Percentiles rank a stretch among this genome's conserved stretches.
These are phyloP conservation scores for Taurulus bubalis DNA, from an alignment of 2,113 vertebrate genomes.

Conservation along the genomic window DNA sequence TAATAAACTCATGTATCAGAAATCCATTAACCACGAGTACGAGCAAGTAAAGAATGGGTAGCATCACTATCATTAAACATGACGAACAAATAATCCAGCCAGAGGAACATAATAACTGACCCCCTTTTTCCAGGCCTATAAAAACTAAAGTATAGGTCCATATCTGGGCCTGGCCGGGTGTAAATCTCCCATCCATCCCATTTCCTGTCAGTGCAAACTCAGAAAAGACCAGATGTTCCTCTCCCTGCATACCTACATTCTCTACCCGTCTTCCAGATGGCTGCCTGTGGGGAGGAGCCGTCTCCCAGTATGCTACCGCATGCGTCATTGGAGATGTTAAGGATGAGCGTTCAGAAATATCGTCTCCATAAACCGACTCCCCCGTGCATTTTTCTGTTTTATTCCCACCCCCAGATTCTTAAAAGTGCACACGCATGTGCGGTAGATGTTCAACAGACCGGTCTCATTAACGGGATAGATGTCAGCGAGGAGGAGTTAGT, in stretches of 20 bases:
- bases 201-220: slow-evolving; percentile 51
- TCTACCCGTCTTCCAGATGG: slow-evolving; percentile 69
- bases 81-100: slow-evolving; percentile 40
- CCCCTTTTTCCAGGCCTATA: slow-evolving; percentile 23
- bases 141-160: slow-evolving; percentile 44
- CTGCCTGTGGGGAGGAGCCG: slow-evolving; percentile 55
- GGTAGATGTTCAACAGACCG: neutral
- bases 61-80: slow-evolving; percentile 13
- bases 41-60: slow-evolving; percentile 7
- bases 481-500: slow-evolving; percentile 14
- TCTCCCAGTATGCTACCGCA: slow-evolving; percentile 47
- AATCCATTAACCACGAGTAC: slow-evolving; percentile 37
- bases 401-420: neutral
- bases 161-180: slow-evolving; percentile 39
- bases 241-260: slow-evolving; percentile 62
- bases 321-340: slow-evolving; percentile 29
- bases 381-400: neutral
- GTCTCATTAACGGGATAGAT: neutral
- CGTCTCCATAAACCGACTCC: neutral
- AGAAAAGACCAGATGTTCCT: slow-evolving; percentile 74
- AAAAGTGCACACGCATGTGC: neutral
- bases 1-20: slow-evolving; percentile 16
- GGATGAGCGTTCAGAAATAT: slow-evolving; percentile 39
- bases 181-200: slow-evolving; percentile 58
- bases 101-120: slow-evolving; percentile 31